These are phyloP conservation scores for Leptinotarsa haldemani DNA, from an alignment of 2,888 invertebrate species.

Conservation along the genomic window DNA sequence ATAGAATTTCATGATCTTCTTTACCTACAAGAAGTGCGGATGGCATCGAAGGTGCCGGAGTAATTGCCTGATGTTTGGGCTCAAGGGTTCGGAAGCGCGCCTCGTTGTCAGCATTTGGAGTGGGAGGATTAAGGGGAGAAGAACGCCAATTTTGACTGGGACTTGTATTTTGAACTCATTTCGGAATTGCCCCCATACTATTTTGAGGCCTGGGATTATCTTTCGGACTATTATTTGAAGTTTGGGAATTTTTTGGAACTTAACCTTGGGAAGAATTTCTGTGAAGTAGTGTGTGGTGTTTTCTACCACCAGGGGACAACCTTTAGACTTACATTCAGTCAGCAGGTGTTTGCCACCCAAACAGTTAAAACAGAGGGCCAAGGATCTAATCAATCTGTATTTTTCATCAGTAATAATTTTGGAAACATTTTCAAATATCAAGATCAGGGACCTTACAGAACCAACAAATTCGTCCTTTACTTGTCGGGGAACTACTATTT, in stretches of 20 bases:
- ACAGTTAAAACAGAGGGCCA: constrained; percentile 24
- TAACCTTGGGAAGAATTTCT: constrained; percentile 4
- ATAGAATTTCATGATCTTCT: not conserved
- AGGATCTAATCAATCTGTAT: constrained; percentile 20
- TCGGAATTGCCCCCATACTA: not conserved
- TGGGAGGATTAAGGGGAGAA: too few relatives aligned
- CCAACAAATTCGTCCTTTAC: not conserved
- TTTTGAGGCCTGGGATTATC: constrained; percentile 4
- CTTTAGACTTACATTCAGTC: constrained; percentile 20
- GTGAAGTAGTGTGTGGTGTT: constrained; percentile 61
- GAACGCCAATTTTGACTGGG: constrained; percentile 2
- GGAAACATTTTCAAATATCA: constrained; percentile 23
- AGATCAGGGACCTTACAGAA: constrained; percentile 1
- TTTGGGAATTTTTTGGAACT: constrained; percentile 18
- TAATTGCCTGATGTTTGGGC: not conserved
- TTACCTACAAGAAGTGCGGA: constrained; percentile 10
- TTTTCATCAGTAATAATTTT: constrained; percentile 9
- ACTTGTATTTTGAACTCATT: constrained; percentile 1
- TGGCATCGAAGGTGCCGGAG: constrained; percentile 6
- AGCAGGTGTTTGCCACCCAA: constrained; percentile 12
- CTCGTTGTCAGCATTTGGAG: too few relatives aligned
- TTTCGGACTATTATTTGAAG: constrained; percentile 19
- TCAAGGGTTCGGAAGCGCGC: not conserved
- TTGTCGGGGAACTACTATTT: constrained; percentile 1
- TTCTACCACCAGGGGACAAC: constrained; percentile 67